Evolutionary conservation across 2,888 invertebrate genomes (phyloP).

Genomic region (Platynereis dumerilii): DNA sequence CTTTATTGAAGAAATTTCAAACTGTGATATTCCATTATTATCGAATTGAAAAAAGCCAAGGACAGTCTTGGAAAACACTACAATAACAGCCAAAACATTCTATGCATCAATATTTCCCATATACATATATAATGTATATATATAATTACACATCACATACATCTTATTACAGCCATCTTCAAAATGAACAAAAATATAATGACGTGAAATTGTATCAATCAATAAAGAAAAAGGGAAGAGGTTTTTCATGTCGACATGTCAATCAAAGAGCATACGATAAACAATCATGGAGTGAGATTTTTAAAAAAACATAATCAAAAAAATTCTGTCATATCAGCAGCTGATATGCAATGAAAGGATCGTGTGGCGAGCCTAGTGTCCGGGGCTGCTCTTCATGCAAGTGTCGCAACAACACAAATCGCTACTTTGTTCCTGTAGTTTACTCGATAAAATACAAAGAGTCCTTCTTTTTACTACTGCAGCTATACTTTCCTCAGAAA

Average conservation of each 20-base stretch:
- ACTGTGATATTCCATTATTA: constrained; percentile 20
- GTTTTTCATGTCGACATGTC: constrained; percentile 4
- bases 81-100: constrained; percentile 18
- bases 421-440: no score
- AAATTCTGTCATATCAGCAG: no score
- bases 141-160: constrained; percentile 28
- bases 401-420: no score
- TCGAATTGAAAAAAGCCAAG: constrained; percentile 24
- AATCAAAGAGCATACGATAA: constrained; percentile 17
- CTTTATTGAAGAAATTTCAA: constrained; percentile 29
- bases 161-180: constrained; percentile 19
- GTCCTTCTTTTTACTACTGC: no score
- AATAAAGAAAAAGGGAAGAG: constrained; percentile 14
- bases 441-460: no score
- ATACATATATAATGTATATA: constrained; percentile 17
- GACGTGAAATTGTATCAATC: no score
- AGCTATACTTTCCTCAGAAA: no score
- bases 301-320: no score
- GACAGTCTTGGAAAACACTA: constrained; percentile 23
- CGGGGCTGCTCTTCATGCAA: no score
- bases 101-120: constrained; percentile 11
- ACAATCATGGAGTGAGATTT: no score
- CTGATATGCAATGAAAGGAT: no score
- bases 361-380: no score
- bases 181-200: constrained; percentile 20